phyloP scores from a whole-genome alignment of 2,888 invertebrate genomes.

The Drosophila austrosaltans region DNA sequence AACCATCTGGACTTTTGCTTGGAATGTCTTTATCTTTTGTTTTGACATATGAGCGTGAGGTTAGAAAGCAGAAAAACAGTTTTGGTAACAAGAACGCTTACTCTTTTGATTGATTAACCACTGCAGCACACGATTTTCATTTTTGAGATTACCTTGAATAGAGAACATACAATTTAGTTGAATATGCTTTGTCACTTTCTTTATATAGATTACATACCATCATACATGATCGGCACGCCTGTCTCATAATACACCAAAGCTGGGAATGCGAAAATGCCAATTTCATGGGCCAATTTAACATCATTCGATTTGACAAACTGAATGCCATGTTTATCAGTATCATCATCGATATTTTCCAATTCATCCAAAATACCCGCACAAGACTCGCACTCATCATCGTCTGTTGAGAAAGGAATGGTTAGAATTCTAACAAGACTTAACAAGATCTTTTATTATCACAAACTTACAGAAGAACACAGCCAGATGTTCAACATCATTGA shows the following conservation, averaged over 20 bases:
- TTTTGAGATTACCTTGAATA: constrained; percentile 93
- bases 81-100: constrained; percentile 88
- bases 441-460: accelerated
- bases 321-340: constrained; percentile 95
- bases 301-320: constrained; percentile 97
- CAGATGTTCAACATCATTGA: constrained; percentile 94
- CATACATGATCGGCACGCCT: constrained; percentile 96
- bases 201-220: constrained; percentile 88
- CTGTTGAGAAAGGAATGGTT: constrained; percentile 81
- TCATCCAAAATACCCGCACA: constrained; percentile 94
- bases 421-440: neutral
- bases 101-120: constrained; percentile 98
- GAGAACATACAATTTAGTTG: constrained; percentile 12
- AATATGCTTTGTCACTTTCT: neutral
- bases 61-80: constrained; percentile 82
- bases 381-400: constrained; percentile 93
- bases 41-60: constrained; percentile 72
- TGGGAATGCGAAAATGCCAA: constrained; percentile 96
- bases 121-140: constrained; percentile 97
- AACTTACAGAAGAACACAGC: constrained; percentile 95
- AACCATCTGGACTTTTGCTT: constrained; percentile 58
- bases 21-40: constrained; percentile 50
- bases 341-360: constrained; percentile 95
- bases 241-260: constrained; percentile 96
- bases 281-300: constrained; percentile 93